These are phyloP conservation scores for Falco berigora DNA, from an alignment of 2,797 vertebrate genomes.

Conservation along the genomic window DNA sequence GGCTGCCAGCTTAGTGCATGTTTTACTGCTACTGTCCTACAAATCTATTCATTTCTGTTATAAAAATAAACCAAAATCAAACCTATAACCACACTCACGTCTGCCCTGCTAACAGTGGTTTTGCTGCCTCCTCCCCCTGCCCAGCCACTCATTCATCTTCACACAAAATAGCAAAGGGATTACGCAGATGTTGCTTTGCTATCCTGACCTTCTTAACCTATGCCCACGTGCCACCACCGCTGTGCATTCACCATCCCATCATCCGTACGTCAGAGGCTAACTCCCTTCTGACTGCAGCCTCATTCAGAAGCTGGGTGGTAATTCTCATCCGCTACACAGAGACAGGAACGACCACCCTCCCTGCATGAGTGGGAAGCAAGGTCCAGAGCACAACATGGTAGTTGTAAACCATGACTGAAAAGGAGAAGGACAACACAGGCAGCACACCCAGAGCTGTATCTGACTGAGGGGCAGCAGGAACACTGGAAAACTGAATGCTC, in stretches of 20 bases:
- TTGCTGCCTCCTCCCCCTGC: not conserved
- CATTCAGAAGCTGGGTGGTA: not conserved
- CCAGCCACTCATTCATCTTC: slow-evolving; percentile 34
- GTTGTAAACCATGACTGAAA: not conserved
- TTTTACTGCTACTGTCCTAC: not conserved
- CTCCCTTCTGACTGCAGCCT: slow-evolving; percentile 4
- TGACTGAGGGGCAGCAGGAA: not conserved
- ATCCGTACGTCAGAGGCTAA: not conserved
- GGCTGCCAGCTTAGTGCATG: not conserved
- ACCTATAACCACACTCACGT: not conserved
- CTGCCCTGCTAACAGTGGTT: not conserved
- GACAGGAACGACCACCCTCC: not conserved
- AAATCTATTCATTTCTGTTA: not conserved
- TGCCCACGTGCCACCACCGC: not conserved
- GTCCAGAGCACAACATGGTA: not conserved
- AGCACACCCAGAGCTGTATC: not conserved
- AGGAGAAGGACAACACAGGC: not conserved
- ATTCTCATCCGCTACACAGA: not conserved
- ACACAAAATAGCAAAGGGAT: slow-evolving; percentile 46
- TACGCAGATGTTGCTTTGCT: slow-evolving; percentile 47
- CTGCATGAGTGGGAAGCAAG: not conserved
- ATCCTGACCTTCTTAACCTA: slow-evolving; percentile 54
- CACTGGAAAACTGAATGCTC: not conserved
- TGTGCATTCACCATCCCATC: not conserved
- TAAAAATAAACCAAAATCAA: not conserved